Evolutionary conservation across 2,888 invertebrate genomes (phyloP), one percentile per base, ranked within the genome.

Genomic region (Dynastes maya): DNA sequence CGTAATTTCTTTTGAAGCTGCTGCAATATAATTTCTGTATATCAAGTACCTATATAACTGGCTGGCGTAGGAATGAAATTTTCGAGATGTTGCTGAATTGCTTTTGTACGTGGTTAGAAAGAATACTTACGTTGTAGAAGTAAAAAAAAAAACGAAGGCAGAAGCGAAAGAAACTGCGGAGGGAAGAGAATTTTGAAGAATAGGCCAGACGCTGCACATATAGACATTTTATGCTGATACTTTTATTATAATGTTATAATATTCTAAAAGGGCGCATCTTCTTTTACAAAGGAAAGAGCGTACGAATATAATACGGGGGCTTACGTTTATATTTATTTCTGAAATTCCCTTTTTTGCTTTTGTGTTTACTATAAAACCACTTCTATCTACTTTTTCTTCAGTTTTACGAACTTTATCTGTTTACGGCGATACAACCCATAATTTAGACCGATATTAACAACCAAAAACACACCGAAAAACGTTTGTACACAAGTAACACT

Each of bases 1-100:
- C 86, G 88, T 88, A 88, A 88, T 88, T 88, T 88, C 88, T 88
- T 88, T 88, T 88, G 88, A 88, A 87, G 88, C 87, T 86, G 86
- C 86, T 86, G 86, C 86, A 88, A 88, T 88, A 87, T 87, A 88
- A 88, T 88, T 88, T 88, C 87, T 86, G 86, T 86, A 86, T 87
- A 86, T 85, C 87, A 85, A 87, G 86, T 86, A 86, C 85, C 85
- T 85, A 68, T 68, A 68, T 68, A 68, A 68, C 51, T 68, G n/a
- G 55, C 55, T 58, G 55, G 55, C 82, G 53, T 78, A 82, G 83
- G 86, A 85, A 86, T 84, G 84, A 85, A 86, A 86, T 86, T 58
- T 86, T 86, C 83, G 84, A 85, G 84, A 83, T 63, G 85, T 82
- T 84, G 84, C 83, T 40, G 76, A 77, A 77, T 75, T 55, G 76